Base-by-base conservation (phyloP, 2,888 invertebrate species). In the Malacosoma neustria region DNA sequence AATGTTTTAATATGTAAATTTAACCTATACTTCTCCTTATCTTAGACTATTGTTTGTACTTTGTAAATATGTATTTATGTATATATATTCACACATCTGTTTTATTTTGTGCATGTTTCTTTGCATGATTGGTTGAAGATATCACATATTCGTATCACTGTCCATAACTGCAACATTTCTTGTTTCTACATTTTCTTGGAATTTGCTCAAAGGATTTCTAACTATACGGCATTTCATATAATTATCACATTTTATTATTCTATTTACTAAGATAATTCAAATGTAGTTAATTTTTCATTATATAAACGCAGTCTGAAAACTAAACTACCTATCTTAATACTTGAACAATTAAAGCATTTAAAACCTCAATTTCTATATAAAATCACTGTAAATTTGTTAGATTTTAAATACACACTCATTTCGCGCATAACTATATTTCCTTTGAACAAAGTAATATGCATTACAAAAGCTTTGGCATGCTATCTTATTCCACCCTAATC, bases 11-110 rank as follows among this genome's bases (percentile, higher is more conserved):
- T 9, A 22, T 22, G 6, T 6, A 22, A 22, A 7, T 22, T 22
- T 22, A 22, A 22, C 22, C 6, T 6, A 2, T 6, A 7, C 5
- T 3, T 22, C 22, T 9, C 1, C 0, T 22, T 22, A 22, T 22
- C 4, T 22, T 22, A 7, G 22, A 22, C 4, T 22, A 5, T 22
- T 22, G 22, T 22, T 1, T 22, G 9, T 22, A 4, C 9, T 7
- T 22, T 35, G 30, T 29, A 22, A 22, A 22, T 22, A 22, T 22
- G 22, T 22, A 22, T 13, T 39, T 5, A 35, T 11, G 14, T 15
- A 32, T 29, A 12, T 29, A 29, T n/a, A n/a, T 22, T 22, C 5
- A 1, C 1, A 22, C 22, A n/a, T n/a, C n/a, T n/a, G n/a, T n/a
- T n/a, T n/a, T n/a, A n/a, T n/a, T n/a, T n/a, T n/a, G n/a, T 22